Evolutionary conservation across 2,797 vertebrate genomes (phyloP).

Genomic region (Rhabdophis nuchalis): DNA sequence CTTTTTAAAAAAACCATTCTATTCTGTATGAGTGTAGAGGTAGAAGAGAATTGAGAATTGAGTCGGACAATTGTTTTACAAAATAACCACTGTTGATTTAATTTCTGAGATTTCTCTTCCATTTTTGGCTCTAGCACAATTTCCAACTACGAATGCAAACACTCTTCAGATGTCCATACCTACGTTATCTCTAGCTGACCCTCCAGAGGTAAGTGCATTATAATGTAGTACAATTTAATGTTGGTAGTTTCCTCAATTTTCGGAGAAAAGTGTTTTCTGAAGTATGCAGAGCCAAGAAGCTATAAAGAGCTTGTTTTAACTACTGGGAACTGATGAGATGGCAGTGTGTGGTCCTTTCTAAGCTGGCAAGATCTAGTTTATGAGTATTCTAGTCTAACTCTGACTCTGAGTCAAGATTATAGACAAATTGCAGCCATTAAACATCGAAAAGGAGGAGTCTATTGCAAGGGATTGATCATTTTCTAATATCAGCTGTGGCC

Average conservation of each 20-base stretch:
- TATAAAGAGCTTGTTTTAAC: background rate
- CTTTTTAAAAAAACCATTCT: too few species aligned
- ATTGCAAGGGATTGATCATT: background rate
- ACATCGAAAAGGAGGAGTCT: background rate
- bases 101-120: constrained; percentile 43
- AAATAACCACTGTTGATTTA: constrained; percentile 4
- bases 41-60: background rate
- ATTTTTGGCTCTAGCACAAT: constrained; percentile 53
- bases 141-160: constrained; percentile 53
- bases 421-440: background rate
- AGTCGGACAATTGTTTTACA: background rate
- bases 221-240: background rate
- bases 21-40: too few species aligned
- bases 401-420: background rate
- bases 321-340: background rate
- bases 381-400: background rate
- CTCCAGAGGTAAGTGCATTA: constrained; percentile 66
- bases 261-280: constrained; percentile 3
- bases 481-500: background rate
- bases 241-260: constrained; percentile 6
- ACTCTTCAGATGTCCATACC: constrained; percentile 60
- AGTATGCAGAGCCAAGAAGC: background rate
- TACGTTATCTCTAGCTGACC: constrained; percentile 63
- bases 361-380: background rate
- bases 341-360: background rate